Evolutionary conservation across 2,113 vertebrate genomes (phyloP).

Genomic region (Sciurus niger): DNA sequence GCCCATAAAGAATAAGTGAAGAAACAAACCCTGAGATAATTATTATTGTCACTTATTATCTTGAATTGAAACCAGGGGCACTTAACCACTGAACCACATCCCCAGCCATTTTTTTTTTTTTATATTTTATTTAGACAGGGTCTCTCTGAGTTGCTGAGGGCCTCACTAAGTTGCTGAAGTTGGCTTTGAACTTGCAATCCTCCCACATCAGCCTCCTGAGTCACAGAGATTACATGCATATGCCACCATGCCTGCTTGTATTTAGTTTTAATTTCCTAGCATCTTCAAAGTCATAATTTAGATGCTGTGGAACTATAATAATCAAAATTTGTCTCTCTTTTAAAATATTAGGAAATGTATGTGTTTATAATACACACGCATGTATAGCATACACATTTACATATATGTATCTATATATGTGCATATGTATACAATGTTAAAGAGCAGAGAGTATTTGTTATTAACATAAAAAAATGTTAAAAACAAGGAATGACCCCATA

Average conservation of each 20-base stretch:
- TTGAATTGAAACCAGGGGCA: no score
- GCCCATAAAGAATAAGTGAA: not conserved
- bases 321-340: not conserved
- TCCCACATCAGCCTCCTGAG: no score
- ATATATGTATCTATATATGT: no score
- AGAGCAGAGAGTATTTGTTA: not conserved
- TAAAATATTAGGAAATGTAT: not conserved
- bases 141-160: no score
- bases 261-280: constrained; percentile 16
- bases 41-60: not conserved
- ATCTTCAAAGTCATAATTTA: not conserved
- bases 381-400: not conserved
- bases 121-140: no score
- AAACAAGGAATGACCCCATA: not conserved
- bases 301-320: not conserved
- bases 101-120: no score
- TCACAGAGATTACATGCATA: no score
- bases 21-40: not conserved
- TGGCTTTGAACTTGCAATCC: no score
- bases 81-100: no score
- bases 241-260: not conserved
- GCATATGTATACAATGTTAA: not conserved
- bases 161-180: no score
- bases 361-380: no score
- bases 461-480: not conserved